A percentile compares a stretch with the other conserved stretches of the same genome.
These are phyloP conservation scores for Drosophila suboccidentalis DNA, from an alignment of 2,888 invertebrate species.

Conservation along the genomic window DNA sequence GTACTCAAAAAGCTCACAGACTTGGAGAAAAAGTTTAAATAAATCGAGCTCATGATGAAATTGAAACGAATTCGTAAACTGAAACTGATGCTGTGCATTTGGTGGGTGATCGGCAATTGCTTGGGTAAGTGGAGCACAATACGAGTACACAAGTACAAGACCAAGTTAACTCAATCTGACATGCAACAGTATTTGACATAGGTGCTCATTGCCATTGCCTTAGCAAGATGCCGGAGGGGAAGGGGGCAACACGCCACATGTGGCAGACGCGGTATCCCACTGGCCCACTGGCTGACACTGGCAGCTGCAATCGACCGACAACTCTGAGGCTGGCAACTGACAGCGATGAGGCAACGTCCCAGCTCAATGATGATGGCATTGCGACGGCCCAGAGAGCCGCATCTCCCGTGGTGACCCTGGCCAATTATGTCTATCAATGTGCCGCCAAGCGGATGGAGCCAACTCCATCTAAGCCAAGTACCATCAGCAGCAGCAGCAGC, in stretches of 20 bases:
- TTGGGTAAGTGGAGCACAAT: conserved; percentile 51
- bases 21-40: neutral
- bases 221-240: conserved; percentile 2
- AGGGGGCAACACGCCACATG: conserved; percentile 44
- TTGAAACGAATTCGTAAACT: conserved; percentile 34
- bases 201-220: conserved; percentile 55
- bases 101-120: conserved; percentile 22
- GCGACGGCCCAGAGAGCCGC: conserved; percentile 6
- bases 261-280: conserved; percentile 48
- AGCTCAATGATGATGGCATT: conserved; percentile 11
- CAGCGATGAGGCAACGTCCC: conserved; percentile 26
- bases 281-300: conserved; percentile 4
- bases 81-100: conserved; percentile 25
- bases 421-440: conserved; percentile 61
- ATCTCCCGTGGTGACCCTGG: conserved; percentile 30
- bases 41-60: conserved; percentile 43
- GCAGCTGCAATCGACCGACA: conserved; percentile 45
- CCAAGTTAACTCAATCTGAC: conserved; percentile 18
- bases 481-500: conserved; percentile 2
- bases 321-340: conserved; percentile 29
- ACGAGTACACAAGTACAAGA: too few species aligned
- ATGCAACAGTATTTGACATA: conserved; percentile 17
- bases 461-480: conserved; percentile 15
- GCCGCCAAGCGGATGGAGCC: conserved; percentile 38
- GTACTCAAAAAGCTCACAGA: conserved; percentile 17